Base-by-base conservation (phyloP, 2,888 invertebrate genomes). In the Helobdella robusta region DNA sequence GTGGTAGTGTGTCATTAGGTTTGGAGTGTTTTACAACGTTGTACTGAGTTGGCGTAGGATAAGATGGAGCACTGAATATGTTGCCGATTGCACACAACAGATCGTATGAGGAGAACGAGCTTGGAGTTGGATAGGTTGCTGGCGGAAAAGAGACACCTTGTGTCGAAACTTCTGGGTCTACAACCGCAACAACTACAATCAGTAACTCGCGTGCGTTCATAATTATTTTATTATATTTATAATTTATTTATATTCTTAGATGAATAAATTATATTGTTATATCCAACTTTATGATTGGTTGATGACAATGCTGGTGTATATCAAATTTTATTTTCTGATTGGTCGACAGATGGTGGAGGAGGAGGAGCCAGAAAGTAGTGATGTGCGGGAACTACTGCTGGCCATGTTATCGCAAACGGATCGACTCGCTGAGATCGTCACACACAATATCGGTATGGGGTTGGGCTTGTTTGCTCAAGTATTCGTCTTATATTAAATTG, bases 351-450 rank as follows among this genome's bases (percentile, higher is more conserved):
- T 56, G 36, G 35, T 23, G 20, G 60, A 60, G n/a, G 44, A 40
- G 46, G 60, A 60, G 28, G 60, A 30, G 6, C 44, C 25, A 28
- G 25, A 28, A 20, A 40, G 28, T 20, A 23, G 18, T 1, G 44
- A 60, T 25, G 60, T 40, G n/a, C 32, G 44, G 15, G 60, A 60
- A 6, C 40, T 60, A 11, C 40, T 60, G 46, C 23, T 60, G 40
- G 40, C 25, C 8, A 23, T 60, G 44, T 25, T 60, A 2, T 28
- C 40, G 2, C 60, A 60, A 30, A 60, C 60, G 1, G 60, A 60
- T 25, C 35, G 46, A 20, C 28, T 60, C 28, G 44, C 46, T n/a
- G 28, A 20, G 3, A 30, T 60, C 11, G 60, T 60, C 44, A 60
- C 23, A 40, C 25, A 28, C 4, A 40, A 28, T 4, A 4, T 23